Conservation (phyloP, 2,113 vertebrate genomes). For the Fulica atra region DNA sequence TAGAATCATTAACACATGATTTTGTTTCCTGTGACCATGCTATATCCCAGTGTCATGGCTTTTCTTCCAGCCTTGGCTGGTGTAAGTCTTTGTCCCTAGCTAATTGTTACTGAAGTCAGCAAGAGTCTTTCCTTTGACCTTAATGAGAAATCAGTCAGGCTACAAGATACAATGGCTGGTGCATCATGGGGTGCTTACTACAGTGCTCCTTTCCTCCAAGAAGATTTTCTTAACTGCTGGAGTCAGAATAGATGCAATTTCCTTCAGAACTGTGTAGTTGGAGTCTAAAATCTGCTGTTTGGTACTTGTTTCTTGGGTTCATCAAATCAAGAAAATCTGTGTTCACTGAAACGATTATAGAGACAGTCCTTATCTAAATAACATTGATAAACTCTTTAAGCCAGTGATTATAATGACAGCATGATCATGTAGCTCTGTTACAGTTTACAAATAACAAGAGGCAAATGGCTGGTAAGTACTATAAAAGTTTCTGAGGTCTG, state of each 20-base stretch:
- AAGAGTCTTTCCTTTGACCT: not conserved
- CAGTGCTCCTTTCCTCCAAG: not conserved
- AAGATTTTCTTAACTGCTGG: not conserved
- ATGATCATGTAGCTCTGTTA: not conserved
- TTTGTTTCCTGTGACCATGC: not conserved
- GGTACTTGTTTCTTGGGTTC: not conserved
- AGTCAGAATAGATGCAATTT: not conserved
- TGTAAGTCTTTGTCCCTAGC: not conserved
- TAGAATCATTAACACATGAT: not conserved
- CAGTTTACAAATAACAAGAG: not conserved
- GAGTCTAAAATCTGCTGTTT: not conserved
- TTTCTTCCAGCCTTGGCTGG: not conserved
- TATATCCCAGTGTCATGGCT: not conserved
- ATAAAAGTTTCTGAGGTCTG: not conserved
- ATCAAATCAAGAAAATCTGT: not conserved
- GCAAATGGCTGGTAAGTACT: not conserved
- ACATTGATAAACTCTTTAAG: not conserved
- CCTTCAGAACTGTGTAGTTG: not conserved
- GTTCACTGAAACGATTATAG: not conserved
- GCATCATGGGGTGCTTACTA: not conserved
- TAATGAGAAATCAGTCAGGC: not conserved
- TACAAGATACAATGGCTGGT: not conserved
- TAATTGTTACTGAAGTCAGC: not conserved
- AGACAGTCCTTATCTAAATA: not conserved
- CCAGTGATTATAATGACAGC: not conserved